Base-by-base conservation (phyloP, 1,140 invertebrate species). In the Vanessa atalanta region DNA sequence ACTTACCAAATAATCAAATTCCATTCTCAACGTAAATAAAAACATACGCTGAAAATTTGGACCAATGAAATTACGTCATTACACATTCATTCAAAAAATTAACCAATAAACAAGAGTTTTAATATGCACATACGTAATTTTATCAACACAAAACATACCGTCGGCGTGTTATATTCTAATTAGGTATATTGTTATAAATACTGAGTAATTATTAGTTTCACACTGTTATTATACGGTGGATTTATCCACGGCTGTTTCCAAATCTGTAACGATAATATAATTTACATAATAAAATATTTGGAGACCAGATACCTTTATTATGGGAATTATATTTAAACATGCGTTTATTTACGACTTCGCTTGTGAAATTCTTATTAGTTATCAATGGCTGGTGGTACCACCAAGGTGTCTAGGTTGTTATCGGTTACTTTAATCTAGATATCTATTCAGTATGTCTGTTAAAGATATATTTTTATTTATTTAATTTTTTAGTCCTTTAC, bases 261-360 rank as follows among this genome's bases (percentile, higher is more conserved):
- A 31, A 61, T 61, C 26, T 26, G 26, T 61, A 37, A 15, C 14
- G 23, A 26, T 57, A 61, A 61, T 23, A 61, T 37, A 16, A 37
- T 61, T 61, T 61, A 37, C 57, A 61, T 61, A 61, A 61, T 37
- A 61, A 61, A 61, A 61, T 61, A n/a, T 61, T 61, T 61, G 57
- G 26, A 61, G 3, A 14, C 57, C 26, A 11, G 23, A 61, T 61
- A 31, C 43, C 57, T 14, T 61, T 37, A 61, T 57, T 57, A 57
- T 23, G 3, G 16, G 53, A 57, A 23, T 57, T 57, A 55, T 67
- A 51, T 31, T 20, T 15, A 53, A 5, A 67, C 50, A 11, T 12
- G 1, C 6, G 4, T 26, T 57, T 14, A 8, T 20, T 23, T 20
- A 11, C 8, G 20, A 57, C 1, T 57, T 23, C 20, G 6, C 9